These are phyloP conservation scores for Ornithoptera alexandrae DNA, from an alignment of 2,888 invertebrate genomes.

Conservation along the genomic window DNA sequence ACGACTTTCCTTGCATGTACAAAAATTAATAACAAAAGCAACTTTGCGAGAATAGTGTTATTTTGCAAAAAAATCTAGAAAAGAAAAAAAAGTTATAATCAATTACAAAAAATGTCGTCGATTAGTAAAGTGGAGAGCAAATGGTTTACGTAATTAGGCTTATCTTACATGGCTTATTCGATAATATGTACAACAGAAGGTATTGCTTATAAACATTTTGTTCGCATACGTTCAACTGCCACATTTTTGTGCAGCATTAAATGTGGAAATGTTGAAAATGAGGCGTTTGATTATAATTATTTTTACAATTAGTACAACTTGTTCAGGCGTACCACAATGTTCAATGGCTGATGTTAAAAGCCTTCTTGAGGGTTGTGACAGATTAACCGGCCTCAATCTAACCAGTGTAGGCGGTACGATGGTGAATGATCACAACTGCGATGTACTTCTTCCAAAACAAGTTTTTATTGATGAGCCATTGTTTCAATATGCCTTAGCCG, in stretches of 20 bases:
- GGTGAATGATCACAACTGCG: constrained; percentile 73
- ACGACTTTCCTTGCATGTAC: too few species aligned
- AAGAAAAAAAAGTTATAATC: too few species aligned
- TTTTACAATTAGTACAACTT: constrained; percentile 35
- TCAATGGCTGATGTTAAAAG: constrained; percentile 58
- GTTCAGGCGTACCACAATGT: constrained; percentile 47
- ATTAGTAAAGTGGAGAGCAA: background rate
- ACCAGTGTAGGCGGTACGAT: constrained; percentile 69
- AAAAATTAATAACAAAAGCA: too few species aligned
- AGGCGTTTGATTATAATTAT: constrained; percentile 5
- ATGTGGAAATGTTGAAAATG: constrained; percentile 10
- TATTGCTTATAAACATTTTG: constrained; percentile 17
- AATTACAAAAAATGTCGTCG: too few species aligned
- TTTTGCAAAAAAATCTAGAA: too few species aligned
- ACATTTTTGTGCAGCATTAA: constrained; percentile 5
- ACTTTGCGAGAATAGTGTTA: too few species aligned
- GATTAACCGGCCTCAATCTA: constrained; percentile 61
- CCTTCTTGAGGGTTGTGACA: constrained; percentile 67
- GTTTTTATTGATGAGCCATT: constrained; percentile 70
- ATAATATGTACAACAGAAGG: background rate
- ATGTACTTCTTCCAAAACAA: constrained; percentile 69
- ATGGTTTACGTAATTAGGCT: constrained; percentile 3
- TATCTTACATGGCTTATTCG: background rate
- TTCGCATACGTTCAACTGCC: background rate
- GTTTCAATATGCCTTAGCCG: constrained; percentile 62